These are phyloP conservation scores for Ginglymostoma cirratum DNA, from an alignment of 2,113 vertebrate genomes.

Conservation along the genomic window DNA sequence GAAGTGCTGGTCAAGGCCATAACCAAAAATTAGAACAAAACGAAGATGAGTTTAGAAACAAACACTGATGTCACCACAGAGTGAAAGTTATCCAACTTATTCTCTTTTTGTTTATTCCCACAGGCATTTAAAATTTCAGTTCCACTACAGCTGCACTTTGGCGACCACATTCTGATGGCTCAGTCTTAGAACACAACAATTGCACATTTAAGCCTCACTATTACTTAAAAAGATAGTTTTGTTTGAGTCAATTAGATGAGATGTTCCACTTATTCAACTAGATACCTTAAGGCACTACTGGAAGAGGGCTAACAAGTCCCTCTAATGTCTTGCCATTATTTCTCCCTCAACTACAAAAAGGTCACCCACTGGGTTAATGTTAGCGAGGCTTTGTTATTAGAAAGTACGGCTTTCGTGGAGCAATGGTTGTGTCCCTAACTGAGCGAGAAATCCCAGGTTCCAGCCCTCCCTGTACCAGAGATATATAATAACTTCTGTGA, in stretches of 20 bases:
- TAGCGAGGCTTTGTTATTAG: neutral
- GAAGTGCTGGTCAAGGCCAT: neutral
- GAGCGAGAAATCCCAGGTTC: no score
- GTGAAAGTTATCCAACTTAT: neutral
- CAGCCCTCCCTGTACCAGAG: no score
- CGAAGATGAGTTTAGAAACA: neutral
- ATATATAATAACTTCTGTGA: no score
- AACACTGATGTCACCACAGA: neutral
- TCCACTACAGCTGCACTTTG: neutral
- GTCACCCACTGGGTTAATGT: neutral
- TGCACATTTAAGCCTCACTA: neutral
- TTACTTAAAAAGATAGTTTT: neutral
- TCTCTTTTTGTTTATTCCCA: neutral
- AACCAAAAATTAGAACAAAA: neutral
- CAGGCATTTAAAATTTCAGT: neutral
- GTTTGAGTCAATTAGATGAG: neutral
- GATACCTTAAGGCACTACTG: neutral
- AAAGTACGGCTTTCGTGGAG: no score
- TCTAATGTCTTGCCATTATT: neutral
- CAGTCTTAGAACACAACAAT: neutral
- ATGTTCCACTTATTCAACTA: neutral
- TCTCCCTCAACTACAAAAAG: neutral
- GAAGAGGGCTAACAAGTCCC: neutral
- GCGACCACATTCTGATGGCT: neutral
- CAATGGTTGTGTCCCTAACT: no score